Evolutionary conservation across 2,797 vertebrate species (phyloP).

Genomic region (Sebastes matsubarae): DNA sequence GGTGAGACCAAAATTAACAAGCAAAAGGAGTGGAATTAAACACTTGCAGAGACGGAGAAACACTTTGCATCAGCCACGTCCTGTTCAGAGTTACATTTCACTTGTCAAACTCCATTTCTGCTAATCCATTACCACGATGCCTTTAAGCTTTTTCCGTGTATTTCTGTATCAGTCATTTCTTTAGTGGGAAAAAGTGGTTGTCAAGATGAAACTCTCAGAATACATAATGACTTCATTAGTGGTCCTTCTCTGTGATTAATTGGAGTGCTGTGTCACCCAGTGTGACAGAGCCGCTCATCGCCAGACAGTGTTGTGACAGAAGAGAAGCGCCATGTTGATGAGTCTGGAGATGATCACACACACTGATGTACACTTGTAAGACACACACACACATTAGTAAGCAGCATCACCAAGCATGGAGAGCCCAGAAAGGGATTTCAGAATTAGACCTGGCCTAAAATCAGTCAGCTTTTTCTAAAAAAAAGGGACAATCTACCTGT

Average conservation of each 20-base stretch:
- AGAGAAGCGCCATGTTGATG: constrained; percentile 51
- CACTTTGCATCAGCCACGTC: not conserved
- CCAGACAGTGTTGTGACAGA: constrained; percentile 61
- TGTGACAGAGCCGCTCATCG: constrained; percentile 70
- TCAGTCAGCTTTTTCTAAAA: not conserved
- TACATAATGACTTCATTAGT: constrained; percentile 79
- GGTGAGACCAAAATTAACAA: constrained; percentile 6
- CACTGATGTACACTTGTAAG: constrained; percentile 23
- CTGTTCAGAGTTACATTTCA: constrained; percentile 17
- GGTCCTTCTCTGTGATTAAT: constrained; percentile 73
- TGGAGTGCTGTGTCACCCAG: constrained; percentile 64
- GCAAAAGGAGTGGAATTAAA: constrained; percentile 3
- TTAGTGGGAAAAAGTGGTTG: constrained; percentile 43
- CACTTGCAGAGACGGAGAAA: constrained; percentile 3
- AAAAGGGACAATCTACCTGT: not conserved
- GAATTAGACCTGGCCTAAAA: not conserved
- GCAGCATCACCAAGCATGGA: not conserved
- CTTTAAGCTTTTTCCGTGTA: constrained; percentile 47
- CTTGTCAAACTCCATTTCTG: constrained; percentile 39
- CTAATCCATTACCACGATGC: constrained; percentile 28
- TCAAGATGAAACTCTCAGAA: constrained; percentile 63
- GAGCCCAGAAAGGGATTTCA: not conserved
- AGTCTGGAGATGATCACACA: constrained; percentile 50
- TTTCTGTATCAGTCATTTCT: constrained; percentile 52
- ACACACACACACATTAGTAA: constrained; percentile 11